These are phyloP conservation scores for Eriocheir sinensis DNA, from an alignment of 1,140 invertebrate genomes.

Conservation along the genomic window DNA sequence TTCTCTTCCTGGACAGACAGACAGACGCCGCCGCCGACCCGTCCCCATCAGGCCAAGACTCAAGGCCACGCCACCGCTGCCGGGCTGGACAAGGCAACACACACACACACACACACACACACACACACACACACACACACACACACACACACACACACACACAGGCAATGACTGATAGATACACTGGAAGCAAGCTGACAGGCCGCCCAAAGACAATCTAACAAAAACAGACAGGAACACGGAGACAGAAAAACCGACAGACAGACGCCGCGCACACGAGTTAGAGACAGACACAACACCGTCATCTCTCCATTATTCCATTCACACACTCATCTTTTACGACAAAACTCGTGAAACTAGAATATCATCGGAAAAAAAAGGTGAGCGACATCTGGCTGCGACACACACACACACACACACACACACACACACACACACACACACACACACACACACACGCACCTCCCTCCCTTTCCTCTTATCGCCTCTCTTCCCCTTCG, in stretches of 20 bases:
- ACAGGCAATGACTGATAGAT: too few relatives aligned
- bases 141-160: slow-evolving; percentile 20
- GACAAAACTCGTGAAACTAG: neutral
- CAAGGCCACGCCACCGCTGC: neutral
- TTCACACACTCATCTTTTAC: neutral
- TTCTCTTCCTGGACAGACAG: neutral
- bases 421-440: slow-evolving; percentile 12
- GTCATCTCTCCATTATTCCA: neutral
- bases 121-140: slow-evolving; percentile 22
- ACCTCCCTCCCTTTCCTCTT: too few relatives aligned
- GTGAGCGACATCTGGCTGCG: neutral
- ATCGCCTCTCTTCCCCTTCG: too few relatives aligned
- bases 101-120: slow-evolving; percentile 2
- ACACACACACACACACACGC: slow-evolving; percentile 23
- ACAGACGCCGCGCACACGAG: neutral
- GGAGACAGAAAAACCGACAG: neutral
- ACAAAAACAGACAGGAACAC: neutral
- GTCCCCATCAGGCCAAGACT: neutral
- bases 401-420: slow-evolving; percentile 5
- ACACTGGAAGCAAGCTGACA: too few relatives aligned
- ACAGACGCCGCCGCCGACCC: neutral
- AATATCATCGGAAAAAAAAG: neutral
- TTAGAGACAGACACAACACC: neutral
- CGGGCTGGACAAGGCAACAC: neutral
- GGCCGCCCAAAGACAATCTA: too few relatives aligned